phyloP scores from a whole-genome alignment of 2,797 vertebrate genomes.

The Onychomys leucogaster region DNA sequence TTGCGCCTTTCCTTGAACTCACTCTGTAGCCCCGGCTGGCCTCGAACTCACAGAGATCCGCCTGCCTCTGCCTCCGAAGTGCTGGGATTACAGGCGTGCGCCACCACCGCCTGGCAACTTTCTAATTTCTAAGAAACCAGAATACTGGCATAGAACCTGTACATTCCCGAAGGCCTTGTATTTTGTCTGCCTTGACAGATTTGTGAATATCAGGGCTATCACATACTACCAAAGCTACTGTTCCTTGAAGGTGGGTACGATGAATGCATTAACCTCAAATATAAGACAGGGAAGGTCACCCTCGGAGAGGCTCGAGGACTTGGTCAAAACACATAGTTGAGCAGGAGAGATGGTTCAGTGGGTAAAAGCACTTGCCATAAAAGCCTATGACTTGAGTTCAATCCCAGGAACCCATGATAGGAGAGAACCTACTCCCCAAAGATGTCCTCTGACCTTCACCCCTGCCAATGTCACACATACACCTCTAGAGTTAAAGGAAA shows the following conservation, averaged over 20 bases:
- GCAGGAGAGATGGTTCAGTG: neutral
- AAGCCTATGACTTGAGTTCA: neutral
- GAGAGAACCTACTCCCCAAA: neutral
- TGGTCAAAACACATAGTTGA: neutral
- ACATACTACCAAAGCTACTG: slow-evolving; percentile 12
- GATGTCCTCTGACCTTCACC: neutral
- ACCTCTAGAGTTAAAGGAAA: neutral
- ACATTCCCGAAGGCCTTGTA: neutral
- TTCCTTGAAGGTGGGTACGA: neutral
- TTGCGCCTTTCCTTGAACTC: no score
- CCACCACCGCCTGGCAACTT: neutral
- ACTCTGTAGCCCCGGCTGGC: no score
- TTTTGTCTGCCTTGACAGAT: slow-evolving; percentile 44
- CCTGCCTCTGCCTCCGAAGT: no score
- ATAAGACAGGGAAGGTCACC: neutral
- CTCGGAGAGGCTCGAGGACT: neutral
- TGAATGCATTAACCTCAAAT: neutral
- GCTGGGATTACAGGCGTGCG: no score
- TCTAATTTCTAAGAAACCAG: slow-evolving; percentile 38
- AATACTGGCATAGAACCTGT: neutral
- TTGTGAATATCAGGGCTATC: slow-evolving; percentile 13
- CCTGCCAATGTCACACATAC: neutral
- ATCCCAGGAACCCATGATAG: neutral
- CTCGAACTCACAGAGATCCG: no score
- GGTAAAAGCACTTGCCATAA: neutral